A percentile compares a stretch with the other conserved stretches of the same genome.
Evolutionary conservation across 2,113 vertebrate species (phyloP).

Genomic region (Rhinolophus sinicus): DNA sequence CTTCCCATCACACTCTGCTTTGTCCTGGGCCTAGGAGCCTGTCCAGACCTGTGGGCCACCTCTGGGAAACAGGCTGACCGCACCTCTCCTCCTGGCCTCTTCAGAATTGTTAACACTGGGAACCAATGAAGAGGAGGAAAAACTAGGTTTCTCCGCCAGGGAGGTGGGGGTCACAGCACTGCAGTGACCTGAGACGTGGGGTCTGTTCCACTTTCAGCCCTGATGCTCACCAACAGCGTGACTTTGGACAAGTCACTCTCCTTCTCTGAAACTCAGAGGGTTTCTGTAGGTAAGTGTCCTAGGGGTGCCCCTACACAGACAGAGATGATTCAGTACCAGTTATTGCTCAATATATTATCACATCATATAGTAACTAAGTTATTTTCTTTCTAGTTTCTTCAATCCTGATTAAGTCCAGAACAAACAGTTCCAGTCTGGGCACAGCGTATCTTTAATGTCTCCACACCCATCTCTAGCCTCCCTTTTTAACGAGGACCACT

Average conservation of each 20-base stretch:
- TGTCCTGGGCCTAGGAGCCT: neutral
- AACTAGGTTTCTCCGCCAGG: neutral
- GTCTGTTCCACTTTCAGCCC: neutral
- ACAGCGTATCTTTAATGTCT: neutral
- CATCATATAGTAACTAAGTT: neutral
- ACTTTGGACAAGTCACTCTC: neutral
- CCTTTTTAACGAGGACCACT: neutral
- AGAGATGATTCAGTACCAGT: neutral
- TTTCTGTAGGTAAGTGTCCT: neutral
- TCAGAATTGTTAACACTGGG: neutral
- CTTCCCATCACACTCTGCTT: neutral
- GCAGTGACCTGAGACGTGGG: fast-evolving
- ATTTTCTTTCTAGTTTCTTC: neutral
- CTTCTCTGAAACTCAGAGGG: neutral
- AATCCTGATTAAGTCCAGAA: neutral
- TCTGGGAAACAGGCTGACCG: neutral
- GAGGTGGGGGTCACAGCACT: too few species aligned
- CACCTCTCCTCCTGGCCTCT: neutral
- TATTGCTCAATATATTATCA: neutral
- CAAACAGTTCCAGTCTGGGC: neutral
- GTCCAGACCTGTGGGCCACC: neutral
- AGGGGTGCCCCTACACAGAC: neutral
- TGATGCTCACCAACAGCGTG: neutral
- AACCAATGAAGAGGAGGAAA: neutral
- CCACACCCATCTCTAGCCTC: neutral